A percentile compares a stretch with the other conserved stretches of the same genome.
These are phyloP conservation scores for Anser brachyrhynchus DNA, from an alignment of 2,113 vertebrate species.

Conservation along the genomic window DNA sequence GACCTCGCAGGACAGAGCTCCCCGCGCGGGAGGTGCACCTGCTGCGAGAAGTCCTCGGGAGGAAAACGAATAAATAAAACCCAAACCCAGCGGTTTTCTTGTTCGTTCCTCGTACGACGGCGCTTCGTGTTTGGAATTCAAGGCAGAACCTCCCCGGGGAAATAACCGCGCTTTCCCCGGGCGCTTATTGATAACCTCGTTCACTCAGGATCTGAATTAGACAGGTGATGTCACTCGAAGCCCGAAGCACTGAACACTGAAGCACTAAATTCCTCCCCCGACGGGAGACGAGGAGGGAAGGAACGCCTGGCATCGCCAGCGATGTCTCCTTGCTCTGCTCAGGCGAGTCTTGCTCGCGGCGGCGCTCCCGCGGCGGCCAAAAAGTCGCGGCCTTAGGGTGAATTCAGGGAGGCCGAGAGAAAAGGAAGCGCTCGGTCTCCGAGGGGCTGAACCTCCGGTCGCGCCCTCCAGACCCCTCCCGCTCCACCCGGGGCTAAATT, in stretches of 20 bases:
- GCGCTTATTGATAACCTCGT: neutral
- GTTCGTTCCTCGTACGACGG: neutral
- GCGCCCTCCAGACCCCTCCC: rapidly evolving
- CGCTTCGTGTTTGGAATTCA: neutral
- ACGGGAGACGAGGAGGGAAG: neutral
- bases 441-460: neutral
- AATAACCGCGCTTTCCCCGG: neutral
- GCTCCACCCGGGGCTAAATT: neutral
- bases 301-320: neutral
- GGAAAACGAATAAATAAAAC: neutral
- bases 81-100: neutral
- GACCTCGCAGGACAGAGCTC: rapidly evolving
- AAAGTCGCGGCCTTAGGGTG: too few relatives aligned
- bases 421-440: neutral
- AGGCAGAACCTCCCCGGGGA: neutral
- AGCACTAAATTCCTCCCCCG: neutral
- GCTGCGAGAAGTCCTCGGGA: neutral
- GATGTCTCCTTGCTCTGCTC: neutral
- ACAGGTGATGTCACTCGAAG: neutral
- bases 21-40: neutral
- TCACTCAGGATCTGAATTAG: neutral
- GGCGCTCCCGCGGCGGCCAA: rapidly evolving
- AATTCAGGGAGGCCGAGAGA: rapidly evolving
- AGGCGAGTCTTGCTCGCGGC: neutral
- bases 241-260: too few relatives aligned